Evolutionary conservation across 2,113 vertebrate species (phyloP).

Genomic region (Thunnus thynnus): DNA sequence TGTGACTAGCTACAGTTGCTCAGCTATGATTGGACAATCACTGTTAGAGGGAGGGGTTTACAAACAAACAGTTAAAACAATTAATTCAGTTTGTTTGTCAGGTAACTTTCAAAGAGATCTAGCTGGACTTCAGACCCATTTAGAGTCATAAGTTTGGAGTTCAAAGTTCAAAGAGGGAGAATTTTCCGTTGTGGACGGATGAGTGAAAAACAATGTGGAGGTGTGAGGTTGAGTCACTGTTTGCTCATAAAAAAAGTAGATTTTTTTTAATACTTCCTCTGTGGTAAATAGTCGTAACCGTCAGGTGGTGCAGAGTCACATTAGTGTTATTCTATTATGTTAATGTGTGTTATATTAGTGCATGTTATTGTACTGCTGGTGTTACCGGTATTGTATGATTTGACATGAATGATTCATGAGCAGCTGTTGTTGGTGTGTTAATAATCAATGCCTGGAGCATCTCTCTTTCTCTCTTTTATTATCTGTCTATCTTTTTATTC

Average conservation of each 20-base stretch:
- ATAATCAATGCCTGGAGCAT: conserved; percentile 64
- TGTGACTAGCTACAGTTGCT: not conserved
- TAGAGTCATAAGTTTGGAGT: not conserved
- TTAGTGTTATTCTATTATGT: not conserved
- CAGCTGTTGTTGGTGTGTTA: conserved; percentile 51
- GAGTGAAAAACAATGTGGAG: not conserved
- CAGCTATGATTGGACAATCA: not conserved
- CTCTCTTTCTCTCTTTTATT: conserved; percentile 34
- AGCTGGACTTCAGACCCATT: too few relatives aligned
- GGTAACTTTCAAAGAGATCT: too few relatives aligned
- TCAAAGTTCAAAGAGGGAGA: not conserved
- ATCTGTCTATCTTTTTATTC: conserved; percentile 27
- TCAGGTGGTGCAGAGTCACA: not conserved
- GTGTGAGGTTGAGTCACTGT: conserved; percentile 14
- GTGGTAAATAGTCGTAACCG: not conserved
- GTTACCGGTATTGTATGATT: not conserved
- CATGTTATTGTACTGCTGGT: not conserved
- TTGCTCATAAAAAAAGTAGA: not conserved
- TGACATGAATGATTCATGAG: conserved; percentile 62
- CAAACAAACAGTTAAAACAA: too few relatives aligned
- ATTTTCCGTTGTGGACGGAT: not conserved
- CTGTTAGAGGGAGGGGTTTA: too few relatives aligned
- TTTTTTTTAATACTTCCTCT: not conserved
- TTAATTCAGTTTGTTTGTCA: too few relatives aligned
- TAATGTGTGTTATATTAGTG: not conserved